Evolutionary conservation across 2,113 vertebrate species (phyloP).

Genomic region (Labrus mixtus): DNA sequence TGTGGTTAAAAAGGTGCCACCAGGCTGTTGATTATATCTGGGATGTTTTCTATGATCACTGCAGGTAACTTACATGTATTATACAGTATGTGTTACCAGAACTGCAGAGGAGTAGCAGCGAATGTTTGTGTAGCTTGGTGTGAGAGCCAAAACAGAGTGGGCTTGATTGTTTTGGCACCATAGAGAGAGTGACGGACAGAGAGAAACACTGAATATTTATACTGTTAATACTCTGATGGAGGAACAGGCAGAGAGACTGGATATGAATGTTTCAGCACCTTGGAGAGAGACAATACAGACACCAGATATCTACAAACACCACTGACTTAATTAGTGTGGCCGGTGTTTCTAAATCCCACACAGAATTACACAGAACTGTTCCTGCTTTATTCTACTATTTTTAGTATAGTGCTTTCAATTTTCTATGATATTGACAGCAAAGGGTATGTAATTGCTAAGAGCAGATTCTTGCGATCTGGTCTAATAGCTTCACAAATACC

Average conservation of each 20-base stretch:
- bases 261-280: constrained; percentile 43
- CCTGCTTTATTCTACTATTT: not conserved
- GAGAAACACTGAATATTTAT: constrained; percentile 17
- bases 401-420: not conserved
- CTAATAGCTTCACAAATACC: too few species aligned
- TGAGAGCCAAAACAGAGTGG: not conserved
- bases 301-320: constrained; percentile 1
- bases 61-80: too few species aligned
- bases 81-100: too few species aligned
- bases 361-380: not conserved
- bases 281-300: constrained; percentile 27
- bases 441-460: too few species aligned
- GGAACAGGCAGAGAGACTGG: constrained; percentile 3
- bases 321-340: constrained; percentile 22
- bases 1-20: too few species aligned
- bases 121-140: not conserved
- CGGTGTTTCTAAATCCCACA: not conserved
- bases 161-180: constrained; percentile 42
- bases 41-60: too few species aligned
- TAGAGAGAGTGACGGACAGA: constrained; percentile 15
- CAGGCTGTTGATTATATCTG: too few species aligned
- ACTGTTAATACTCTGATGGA: constrained; percentile 28
- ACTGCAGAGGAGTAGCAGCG: too few species aligned
- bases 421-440: not conserved
- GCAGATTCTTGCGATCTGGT: too few species aligned